Percentiles rank a stretch among this genome's conserved stretches.
Evolutionary conservation across 2,113 vertebrate genomes (phyloP).

Genomic region (Hippocampus barbouri): DNA sequence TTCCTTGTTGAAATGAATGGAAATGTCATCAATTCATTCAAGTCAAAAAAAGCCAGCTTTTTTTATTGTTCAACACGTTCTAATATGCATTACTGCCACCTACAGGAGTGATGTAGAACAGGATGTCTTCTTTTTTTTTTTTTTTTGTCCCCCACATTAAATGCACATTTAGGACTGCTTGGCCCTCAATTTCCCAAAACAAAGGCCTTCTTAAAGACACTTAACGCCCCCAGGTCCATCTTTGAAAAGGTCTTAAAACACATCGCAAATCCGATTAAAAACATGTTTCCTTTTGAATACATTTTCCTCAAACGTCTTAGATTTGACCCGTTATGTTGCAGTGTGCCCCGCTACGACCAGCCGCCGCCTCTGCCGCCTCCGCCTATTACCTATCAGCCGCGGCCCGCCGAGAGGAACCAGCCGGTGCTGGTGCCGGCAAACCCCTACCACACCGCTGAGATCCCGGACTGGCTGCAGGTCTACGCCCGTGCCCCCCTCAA

Average conservation of each 20-base stretch:
- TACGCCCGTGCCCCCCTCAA: slow-evolving; percentile 95
- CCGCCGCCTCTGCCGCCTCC: slow-evolving; percentile 83
- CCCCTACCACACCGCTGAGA: slow-evolving; percentile 94
- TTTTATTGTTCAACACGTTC: background rate
- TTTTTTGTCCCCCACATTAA: too few relatives aligned
- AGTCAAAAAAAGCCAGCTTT: background rate
- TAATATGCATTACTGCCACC: background rate
- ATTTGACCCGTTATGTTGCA: slow-evolving; percentile 44
- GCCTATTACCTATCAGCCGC: slow-evolving; percentile 83
- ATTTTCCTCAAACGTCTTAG: too few relatives aligned
- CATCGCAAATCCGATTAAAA: background rate
- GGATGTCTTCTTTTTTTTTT: too few relatives aligned
- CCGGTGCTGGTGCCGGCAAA: slow-evolving; percentile 93
- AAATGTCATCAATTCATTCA: too few relatives aligned
- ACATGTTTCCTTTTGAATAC: too few relatives aligned
- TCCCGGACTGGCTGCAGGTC: slow-evolving; percentile 98
- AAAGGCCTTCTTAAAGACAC: too few relatives aligned
- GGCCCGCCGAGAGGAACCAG: slow-evolving; percentile 83
- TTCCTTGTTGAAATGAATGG: background rate
- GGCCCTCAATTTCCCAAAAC: too few relatives aligned
- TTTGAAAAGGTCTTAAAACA: too few relatives aligned
- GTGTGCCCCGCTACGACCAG: slow-evolving; percentile 96
- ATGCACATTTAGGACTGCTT: too few relatives aligned
- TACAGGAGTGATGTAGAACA: background rate
- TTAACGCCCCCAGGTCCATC: too few relatives aligned